Evolutionary conservation across 1,140 invertebrate species (phyloP), one percentile per base, ranked within the genome.

Genomic region (Saccostrea cuccullata): DNA sequence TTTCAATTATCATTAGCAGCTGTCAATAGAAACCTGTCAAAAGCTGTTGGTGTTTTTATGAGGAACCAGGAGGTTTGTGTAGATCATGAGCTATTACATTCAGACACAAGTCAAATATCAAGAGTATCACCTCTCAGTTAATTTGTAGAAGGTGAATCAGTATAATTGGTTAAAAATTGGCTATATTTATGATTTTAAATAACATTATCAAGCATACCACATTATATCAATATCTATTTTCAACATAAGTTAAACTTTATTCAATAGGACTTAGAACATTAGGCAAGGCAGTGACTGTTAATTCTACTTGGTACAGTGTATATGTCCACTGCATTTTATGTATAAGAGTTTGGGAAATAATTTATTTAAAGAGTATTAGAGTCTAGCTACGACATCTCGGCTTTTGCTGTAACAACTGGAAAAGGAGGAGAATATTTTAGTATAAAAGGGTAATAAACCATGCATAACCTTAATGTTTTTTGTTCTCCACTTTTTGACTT

Each of bases 1-100:
- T 30, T 77, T 77, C 26, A 77, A 77, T 77, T 36, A 77, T 77
- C 70, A 36, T 77, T 77, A 77, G 30, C 9, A 77, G 13, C 30
- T 26, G 26, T 64, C 70, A 77, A 36, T 77, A 11, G 23, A 77
- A 77, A 30, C 11, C 26, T 13, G 70, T 12, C 26, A 26, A 77
- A 77, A 77, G 70, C 15, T 30, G 70, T 36, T 30, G 26, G 8
- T 15, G 70, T 77, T 64, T 64, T 30, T 77, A 77, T 47, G 47
- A 11, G 26, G 30, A 77, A 36, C 70, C 70, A 30, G 26, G 26
- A 30, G 26, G 23, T 6, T 11, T 30, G 26, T 15, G 30, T 30
- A 30, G 23, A 77, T 77, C 26, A 77, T 17, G 15, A 15, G 70
- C 26, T 77, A 36, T 77, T 15, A 77, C 23, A 77, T 6, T 64